Evolutionary conservation across 2,888 invertebrate species (phyloP).

Genomic region (Scaptomyza polygonia): DNA sequence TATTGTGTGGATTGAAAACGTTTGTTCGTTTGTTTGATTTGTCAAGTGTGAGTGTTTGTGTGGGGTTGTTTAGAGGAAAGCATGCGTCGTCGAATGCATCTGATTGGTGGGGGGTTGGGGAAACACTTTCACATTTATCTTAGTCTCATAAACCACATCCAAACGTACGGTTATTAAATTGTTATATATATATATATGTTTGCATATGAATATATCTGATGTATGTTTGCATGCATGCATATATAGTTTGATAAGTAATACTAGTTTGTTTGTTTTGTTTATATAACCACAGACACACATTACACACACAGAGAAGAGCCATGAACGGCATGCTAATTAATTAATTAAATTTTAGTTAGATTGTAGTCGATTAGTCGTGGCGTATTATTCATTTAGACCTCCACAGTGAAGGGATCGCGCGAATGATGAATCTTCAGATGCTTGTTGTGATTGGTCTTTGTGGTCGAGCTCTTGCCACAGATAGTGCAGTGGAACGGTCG

Average conservation of each 20-base stretch:
- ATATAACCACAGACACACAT: constrained; percentile 72
- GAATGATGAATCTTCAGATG: constrained; percentile 95
- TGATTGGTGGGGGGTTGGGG: background rate
- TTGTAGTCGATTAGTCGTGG: constrained; percentile 28
- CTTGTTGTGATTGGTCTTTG: constrained; percentile 96
- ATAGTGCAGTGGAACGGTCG: constrained; percentile 93
- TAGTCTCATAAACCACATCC: constrained; percentile 74
- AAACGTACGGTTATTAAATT: constrained; percentile 73
- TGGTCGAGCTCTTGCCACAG: constrained; percentile 94
- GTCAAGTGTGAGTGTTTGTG: constrained; percentile 21
- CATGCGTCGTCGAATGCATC: background rate
- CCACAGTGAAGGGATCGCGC: constrained; percentile 93
- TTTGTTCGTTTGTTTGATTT: constrained; percentile 2
- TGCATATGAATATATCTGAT: constrained; percentile 14
- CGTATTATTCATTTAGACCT: constrained; percentile 84
- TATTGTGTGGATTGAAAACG: background rate
- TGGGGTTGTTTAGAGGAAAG: constrained; percentile 27
- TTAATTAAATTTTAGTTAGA: constrained; percentile 65
- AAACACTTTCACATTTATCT: constrained; percentile 73
- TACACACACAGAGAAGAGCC: constrained; percentile 72
- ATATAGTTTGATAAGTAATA: constrained; percentile 71
- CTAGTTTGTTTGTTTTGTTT: constrained; percentile 68
- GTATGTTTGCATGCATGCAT: constrained; percentile 29
- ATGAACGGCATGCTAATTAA: constrained; percentile 68
- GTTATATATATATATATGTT: constrained; percentile 45